Percentiles rank a stretch among this genome's conserved stretches.
Conservation (phyloP, 53 echinoderm and acorn worm genomes). For the Astropecten irregularis region DNA sequence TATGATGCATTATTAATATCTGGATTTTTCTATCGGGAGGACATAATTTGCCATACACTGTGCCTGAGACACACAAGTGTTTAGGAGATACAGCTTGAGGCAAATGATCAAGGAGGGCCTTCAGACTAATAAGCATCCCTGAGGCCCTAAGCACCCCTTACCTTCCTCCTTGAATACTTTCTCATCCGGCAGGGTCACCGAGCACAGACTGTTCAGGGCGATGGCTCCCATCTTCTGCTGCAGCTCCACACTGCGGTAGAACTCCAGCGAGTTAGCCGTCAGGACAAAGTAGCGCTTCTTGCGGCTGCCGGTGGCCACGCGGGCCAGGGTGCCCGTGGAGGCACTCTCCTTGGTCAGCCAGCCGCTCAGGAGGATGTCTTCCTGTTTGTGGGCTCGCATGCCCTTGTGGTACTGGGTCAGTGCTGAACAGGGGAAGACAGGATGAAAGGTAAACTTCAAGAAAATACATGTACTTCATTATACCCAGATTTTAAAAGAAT, state of each 20-base stretch:
- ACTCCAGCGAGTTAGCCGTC: constrained; percentile 90
- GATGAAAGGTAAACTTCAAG: no score
- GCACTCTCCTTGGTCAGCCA: constrained; percentile 93
- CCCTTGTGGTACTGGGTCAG: constrained; percentile 96
- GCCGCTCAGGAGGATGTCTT: constrained; percentile 91
- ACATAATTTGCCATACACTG: no score
- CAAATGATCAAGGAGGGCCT: no score
- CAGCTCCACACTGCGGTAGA: constrained; percentile 87
- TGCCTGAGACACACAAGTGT: no score
- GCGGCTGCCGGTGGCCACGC: constrained; percentile 67
- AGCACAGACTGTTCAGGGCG: constrained; percentile 92
- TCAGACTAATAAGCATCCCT: no score
- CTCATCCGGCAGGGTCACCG: constrained; percentile 94
- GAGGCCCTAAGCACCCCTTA: no score
- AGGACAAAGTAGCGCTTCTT: constrained; percentile 98
- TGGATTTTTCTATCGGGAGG: no score
- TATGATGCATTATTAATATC: no score
- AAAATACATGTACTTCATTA: no score
- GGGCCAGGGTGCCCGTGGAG: constrained; percentile 77
- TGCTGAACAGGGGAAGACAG: no score
- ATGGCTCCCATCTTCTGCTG: constrained; percentile 94
- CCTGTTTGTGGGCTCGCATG: constrained; percentile 82
- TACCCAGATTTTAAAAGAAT: no score
- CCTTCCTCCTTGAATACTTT: constrained; percentile 93
- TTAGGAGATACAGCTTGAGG: no score